Conservation (phyloP, 1,140 invertebrate genomes). For the Magallana ariakensis region DNA sequence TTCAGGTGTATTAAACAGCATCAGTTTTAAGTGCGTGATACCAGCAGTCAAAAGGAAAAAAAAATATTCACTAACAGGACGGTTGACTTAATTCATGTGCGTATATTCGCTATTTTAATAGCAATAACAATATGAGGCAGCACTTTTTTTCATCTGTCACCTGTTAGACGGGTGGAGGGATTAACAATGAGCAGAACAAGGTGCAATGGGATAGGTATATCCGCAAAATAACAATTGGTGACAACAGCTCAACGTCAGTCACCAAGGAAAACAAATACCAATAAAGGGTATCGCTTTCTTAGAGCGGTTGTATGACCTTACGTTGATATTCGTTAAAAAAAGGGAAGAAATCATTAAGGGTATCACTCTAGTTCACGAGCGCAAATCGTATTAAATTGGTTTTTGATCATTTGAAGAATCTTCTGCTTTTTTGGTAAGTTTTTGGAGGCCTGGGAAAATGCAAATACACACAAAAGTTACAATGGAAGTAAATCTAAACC, state of each 20-base stretch:
- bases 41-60: background rate
- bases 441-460: slow-evolving; percentile 3
- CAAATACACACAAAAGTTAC: background rate
- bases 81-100: slow-evolving; percentile 21
- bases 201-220: slow-evolving; percentile 29
- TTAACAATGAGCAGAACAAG: background rate
- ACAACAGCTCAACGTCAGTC: background rate
- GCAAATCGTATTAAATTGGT: background rate
- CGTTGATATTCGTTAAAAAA: background rate
- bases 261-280: background rate
- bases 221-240: slow-evolving; percentile 20
- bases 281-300: slow-evolving; percentile 20
- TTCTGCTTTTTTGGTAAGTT: background rate
- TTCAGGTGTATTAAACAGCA: background rate
- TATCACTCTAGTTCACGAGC: background rate
- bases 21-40: background rate
- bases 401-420: background rate
- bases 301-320: background rate
- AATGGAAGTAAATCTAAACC: background rate
- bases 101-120: background rate
- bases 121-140: slow-evolving; percentile 32
- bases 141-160: slow-evolving; percentile 4
- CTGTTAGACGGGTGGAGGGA: background rate
- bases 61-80: background rate
- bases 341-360: background rate